These are phyloP conservation scores for Sesamia nonagrioides DNA, from an alignment of 1,140 invertebrate species.

Conservation along the genomic window DNA sequence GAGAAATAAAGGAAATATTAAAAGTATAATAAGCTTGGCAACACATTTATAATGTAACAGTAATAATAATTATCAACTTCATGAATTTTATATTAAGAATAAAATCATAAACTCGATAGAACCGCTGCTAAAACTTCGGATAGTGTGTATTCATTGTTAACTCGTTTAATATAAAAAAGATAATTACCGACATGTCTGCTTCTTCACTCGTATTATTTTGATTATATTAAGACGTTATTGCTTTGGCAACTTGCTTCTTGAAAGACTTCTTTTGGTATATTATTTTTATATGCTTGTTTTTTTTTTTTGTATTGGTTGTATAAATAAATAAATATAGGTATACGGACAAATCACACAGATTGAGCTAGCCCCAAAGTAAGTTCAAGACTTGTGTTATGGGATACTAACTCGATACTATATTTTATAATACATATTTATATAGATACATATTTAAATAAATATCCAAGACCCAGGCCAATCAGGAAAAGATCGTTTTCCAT, in stretches of 20 bases:
- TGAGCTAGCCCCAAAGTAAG: too few species aligned
- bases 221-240: background rate
- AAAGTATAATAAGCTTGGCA: background rate
- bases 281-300: too few species aligned
- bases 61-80: background rate
- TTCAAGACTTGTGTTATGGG: too few species aligned
- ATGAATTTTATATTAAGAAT: background rate
- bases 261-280: background rate
- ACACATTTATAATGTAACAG: background rate
- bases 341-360: too few species aligned
- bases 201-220: background rate
- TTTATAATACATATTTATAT: too few species aligned
- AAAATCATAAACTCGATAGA: background rate
- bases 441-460: too few species aligned
- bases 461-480: too few species aligned
- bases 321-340: too few species aligned
- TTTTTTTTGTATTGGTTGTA: too few species aligned
- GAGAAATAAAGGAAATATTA: too few species aligned
- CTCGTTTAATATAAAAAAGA: background rate
- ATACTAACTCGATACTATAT: too few species aligned
- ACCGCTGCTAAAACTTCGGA: background rate
- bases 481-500: too few species aligned
- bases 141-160: constrained; percentile 19
- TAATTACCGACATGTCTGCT: background rate
- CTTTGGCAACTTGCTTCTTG: background rate